Conservation (phyloP, 2,888 invertebrate species). For the Helicoverpa assulta region DNA sequence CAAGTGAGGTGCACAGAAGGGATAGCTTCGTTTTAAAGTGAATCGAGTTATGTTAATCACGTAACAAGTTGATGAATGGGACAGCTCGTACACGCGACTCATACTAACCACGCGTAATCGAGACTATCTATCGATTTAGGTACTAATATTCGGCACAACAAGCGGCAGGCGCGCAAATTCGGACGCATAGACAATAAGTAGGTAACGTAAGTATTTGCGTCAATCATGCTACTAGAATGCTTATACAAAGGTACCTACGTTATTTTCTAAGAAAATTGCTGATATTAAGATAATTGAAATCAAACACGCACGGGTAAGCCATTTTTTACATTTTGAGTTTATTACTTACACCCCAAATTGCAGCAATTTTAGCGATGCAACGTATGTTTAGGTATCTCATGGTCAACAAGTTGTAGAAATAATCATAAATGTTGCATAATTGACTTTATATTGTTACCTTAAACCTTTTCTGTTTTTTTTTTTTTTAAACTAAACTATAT, state of each 20-base stretch:
- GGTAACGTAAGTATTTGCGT: conserved; percentile 19
- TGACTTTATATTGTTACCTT: conserved; percentile 12
- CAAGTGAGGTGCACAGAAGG: conserved; percentile 58
- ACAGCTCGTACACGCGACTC: conserved; percentile 31
- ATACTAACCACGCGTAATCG: conserved; percentile 46
- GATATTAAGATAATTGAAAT: conserved; percentile 53
- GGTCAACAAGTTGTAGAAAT: conserved; percentile 37
- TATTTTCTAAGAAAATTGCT: conserved; percentile 35
- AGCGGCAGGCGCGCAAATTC: neutral
- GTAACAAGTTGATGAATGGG: conserved; percentile 63
- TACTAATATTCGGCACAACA: conserved; percentile 14
- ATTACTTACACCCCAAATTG: conserved; percentile 36
- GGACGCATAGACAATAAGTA: conserved; percentile 21
- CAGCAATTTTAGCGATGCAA: conserved; percentile 45
- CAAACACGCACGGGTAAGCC: conserved; percentile 34
- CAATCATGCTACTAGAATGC: conserved; percentile 22
- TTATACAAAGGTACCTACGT: neutral
- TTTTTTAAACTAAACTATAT: no score
- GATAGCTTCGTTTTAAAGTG: conserved; percentile 31
- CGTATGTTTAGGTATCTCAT: conserved; percentile 39
- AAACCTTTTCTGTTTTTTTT: neutral
- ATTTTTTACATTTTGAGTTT: conserved; percentile 11
- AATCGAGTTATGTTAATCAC: conserved; percentile 54
- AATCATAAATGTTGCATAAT: conserved; percentile 20
- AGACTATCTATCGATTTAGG: conserved; percentile 37